Evolutionary conservation across 2,888 invertebrate genomes (phyloP), one percentile per base, ranked within the genome.

Genomic region (Scrobipalpa costella): DNA sequence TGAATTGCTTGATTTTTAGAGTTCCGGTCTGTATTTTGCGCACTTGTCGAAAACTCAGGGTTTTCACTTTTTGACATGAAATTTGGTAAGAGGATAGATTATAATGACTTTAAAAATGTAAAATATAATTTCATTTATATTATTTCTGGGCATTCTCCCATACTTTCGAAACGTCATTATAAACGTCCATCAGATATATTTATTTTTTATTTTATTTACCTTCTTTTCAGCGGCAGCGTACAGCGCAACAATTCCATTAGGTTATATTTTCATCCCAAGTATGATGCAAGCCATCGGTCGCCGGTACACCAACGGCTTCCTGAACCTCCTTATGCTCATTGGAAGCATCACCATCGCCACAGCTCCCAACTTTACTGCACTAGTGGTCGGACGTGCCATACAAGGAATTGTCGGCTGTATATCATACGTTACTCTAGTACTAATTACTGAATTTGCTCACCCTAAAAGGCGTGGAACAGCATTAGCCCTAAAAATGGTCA

Each of bases 241-340:
- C 36, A 57, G 61, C 7, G 59, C 61, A 40, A 55, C 61, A 0
- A 64, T 61, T 17, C 61, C 67, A 0, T 57, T 71, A 0, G 67
- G 71, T 8, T 71, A 65, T 21, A 19, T 68, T 5, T 61, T 69
- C n/a, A 55, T 71, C 7, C 71, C 71, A 2, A 13, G 64, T 7
- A 8, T 71, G 7, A 71, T 71, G 71, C 71, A 71, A 57, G 7
- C 65, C 7, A 71, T 70, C 21, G 71, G 71, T 13, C 63, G 71
- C 15, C 66, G 65, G 57, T 62, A 70, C 21, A 64, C 66, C 38
- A 71, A 67, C n/a, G 61, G 47, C 0, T 40, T 60, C 0, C 63
- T 69, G 57, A 71, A 71, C 27, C 8, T 60, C 1, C 36, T 71
- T 13, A 59, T 70, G 17, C 50, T 68, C 9, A 0, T 62, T 0